Base-by-base conservation (phyloP, 2,797 vertebrate genomes). In the Rhinichthys osculus region DNA sequence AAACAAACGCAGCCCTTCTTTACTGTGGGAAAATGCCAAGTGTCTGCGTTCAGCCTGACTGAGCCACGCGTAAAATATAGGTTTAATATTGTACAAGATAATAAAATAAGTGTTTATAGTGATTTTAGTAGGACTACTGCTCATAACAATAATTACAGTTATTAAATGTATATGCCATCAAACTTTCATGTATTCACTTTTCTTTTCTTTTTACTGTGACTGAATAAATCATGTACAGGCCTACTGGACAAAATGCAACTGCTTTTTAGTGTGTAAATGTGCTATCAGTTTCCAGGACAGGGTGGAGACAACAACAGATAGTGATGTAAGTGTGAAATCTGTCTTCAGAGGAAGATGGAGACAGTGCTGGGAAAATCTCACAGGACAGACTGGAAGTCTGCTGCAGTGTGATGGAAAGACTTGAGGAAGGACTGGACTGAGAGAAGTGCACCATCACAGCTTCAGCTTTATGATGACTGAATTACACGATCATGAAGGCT, bases 311-410 rank as follows among this genome's bases (percentile, higher is more conserved):
- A 40, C 19, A 82, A 59, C 80, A 54, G 81, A 83, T 66, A 40
- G 50, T 87, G 90, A 90, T 47, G 64, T 74, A 87, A 85, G 88
- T 86, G 87, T 87, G 74, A 87, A 89, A 87, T 59, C 44, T 30
- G 73, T 83, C 74, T 83, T 62, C 42, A 79, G n/a, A 85, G 88
- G 83, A 89, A 89, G 86, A 78, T 9, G 4, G 54, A 85, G 83
- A 79, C 86, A 14, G 69, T 33, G 27, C 27, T 27, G 83, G 85
- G 78, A 89, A 27, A 73, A 42, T 82, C 47, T 76, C 57, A 72
- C 64, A 54, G 87, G 80, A 79, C 74, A 78, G 64, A 59, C 79
- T 62, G 78, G 82, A 86, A 78, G 69, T 82, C 59, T 47, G 76
- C 80, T 83, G 23, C 59, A 42, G 80, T 83, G 50, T 79, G 47